Evolutionary conservation across 2,888 invertebrate genomes (phyloP), one percentile per base, ranked within the genome.

Genomic region (Endotricha flammealis): DNA sequence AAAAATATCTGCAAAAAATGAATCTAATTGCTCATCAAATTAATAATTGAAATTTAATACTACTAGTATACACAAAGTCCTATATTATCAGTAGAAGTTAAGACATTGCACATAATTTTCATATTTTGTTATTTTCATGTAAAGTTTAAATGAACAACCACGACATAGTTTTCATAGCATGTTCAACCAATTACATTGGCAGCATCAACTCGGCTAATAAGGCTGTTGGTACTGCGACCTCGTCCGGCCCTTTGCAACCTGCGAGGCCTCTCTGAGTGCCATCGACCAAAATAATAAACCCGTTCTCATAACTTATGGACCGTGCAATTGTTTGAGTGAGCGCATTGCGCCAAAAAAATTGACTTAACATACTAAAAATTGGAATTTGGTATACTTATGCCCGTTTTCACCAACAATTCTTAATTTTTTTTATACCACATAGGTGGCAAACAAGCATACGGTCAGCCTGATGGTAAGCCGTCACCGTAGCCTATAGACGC

Each of bases 201-300:
- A 46, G 41, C 56, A 48, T 51, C 57, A 48, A 52, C 50, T 42
- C 47, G 53, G 56, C 54, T 49, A 60, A 56, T 54, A 61, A 57
- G 60, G 52, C 48, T 41, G 48, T 17, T 10, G 29, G 46, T 57
- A 46, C 50, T 58, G 62, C 72, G 75, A 78, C 82, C 79, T 83
- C 74, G 74, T 49, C 49, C 53, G 65, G 80, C 81, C 81, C 83
- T 82, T 79, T 64, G 65, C 72, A 77, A 81, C 83, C 81, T 81
- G 60, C 62, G 70, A 62, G 79, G 82, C 80, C 81, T 64, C 71
- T 48, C 66, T 65, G 62, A 62, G 64, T 65, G 62, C 62, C 74
- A 70, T 74, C 72, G 54, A 65, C 62, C 55, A 64, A 73, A 71
- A 73, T 68, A 64, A 67, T 51, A 57, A 73, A 72, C 69, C 63